Percentiles rank a stretch among this genome's conserved stretches.
Conservation (phyloP, 2,888 invertebrate species). For the Amphimallon solstitiale region DNA sequence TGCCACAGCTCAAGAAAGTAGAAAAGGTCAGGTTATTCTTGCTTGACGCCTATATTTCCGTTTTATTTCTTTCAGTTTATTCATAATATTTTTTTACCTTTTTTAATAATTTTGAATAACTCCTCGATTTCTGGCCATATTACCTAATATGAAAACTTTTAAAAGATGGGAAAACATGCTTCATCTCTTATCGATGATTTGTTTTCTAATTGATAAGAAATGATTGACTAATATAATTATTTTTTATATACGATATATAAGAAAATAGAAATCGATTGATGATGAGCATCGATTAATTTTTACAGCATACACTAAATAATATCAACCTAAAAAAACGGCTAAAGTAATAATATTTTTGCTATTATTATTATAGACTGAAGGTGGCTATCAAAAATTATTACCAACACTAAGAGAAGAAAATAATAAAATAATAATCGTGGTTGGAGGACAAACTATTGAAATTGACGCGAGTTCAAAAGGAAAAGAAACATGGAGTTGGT, state of each 20-base stretch:
- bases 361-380: conserved; percentile 37
- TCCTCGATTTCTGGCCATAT: conserved; percentile 26
- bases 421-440: conserved; percentile 69
- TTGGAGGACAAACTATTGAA: conserved; percentile 72
- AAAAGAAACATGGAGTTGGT: conserved; percentile 75
- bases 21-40: conserved; percentile 80
- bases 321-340: background rate
- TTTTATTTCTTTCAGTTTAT: conserved; percentile 33
- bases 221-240: background rate
- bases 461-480: conserved; percentile 72
- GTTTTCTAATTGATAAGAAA: background rate
- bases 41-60: conserved; percentile 10
- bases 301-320: background rate
- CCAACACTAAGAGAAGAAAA: conserved; percentile 56
- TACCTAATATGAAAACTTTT: background rate
- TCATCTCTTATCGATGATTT: background rate
- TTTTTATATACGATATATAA: background rate
- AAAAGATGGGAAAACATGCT: background rate
- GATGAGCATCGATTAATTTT: background rate
- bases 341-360: conserved; percentile 33
- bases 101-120: conserved; percentile 16
- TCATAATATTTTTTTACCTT: conserved; percentile 15
- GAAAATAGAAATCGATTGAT: background rate
- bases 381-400: conserved; percentile 62
- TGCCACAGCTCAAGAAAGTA: conserved; percentile 89